Conservation (phyloP, 2,888 invertebrate species). For the Dryococelus australis region DNA sequence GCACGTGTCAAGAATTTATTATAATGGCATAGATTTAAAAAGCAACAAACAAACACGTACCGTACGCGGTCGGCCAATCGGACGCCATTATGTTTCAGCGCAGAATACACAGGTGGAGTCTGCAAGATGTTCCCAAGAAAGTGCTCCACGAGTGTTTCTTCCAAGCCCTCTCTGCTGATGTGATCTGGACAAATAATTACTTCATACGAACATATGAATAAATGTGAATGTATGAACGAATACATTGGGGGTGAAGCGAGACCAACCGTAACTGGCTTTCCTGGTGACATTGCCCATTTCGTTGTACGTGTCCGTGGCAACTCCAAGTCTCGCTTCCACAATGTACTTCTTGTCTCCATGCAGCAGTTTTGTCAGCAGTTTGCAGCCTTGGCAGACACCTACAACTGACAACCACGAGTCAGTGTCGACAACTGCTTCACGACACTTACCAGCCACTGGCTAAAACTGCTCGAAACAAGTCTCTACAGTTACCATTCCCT, state of each 20-base stretch:
- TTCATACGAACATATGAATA: neutral
- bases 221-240: too few species aligned
- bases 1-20: too few species aligned
- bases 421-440: neutral
- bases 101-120: constrained; percentile 50
- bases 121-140: constrained; percentile 50
- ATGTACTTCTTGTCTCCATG: constrained; percentile 51
- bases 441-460: neutral
- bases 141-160: constrained; percentile 43
- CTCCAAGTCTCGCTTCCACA: constrained; percentile 50
- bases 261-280: constrained; percentile 50
- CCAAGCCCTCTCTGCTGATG: constrained; percentile 45
- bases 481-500: too few species aligned
- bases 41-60: constrained; percentile 42
- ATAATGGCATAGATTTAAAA: too few species aligned
- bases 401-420: constrained; percentile 47
- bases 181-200: constrained; percentile 46
- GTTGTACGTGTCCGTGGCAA: constrained; percentile 51
- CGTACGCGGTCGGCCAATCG: constrained; percentile 49
- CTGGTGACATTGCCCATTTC: constrained; percentile 49
- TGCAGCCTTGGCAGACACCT: constrained; percentile 51
- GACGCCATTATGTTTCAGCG: constrained; percentile 47
- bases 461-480: too few species aligned
- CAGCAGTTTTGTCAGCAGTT: constrained; percentile 49
- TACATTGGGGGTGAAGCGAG: too few species aligned